Percentiles rank a stretch among this genome's conserved stretches.
Evolutionary conservation across 2,888 invertebrate genomes (phyloP).

Genomic region (Drosophila quinaria): DNA sequence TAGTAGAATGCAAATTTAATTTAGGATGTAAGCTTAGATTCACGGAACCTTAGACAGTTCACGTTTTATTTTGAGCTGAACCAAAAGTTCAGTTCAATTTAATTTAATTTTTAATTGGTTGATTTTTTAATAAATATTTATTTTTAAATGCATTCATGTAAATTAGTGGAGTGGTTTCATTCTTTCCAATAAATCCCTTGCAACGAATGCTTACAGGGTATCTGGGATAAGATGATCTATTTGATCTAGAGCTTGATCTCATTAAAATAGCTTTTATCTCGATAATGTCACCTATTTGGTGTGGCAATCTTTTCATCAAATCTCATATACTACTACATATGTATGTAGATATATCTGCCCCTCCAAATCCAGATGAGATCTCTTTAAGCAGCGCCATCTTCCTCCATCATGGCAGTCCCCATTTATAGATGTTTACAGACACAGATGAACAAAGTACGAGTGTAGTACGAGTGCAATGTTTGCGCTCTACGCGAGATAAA

Average conservation of each 20-base stretch:
- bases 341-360: conserved; percentile 3
- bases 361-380: conserved; percentile 20
- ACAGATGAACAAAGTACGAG: conserved; percentile 9
- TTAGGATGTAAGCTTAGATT: background rate
- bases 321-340: background rate
- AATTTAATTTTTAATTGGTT: background rate
- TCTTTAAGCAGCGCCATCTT: background rate
- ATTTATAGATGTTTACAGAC: conserved; percentile 18
- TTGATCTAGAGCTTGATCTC: conserved; percentile 1
- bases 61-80: background rate
- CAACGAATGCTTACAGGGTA: background rate
- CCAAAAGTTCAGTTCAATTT: background rate
- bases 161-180: background rate
- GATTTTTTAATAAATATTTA: no score
- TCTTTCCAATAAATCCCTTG: no score
- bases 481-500: conserved; percentile 32
- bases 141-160: background rate
- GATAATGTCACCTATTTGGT: conserved; percentile 32
- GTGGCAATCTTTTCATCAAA: conserved; percentile 53
- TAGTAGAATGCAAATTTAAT: no score
- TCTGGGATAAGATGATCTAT: background rate
- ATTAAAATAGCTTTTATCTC: conserved; percentile 31
- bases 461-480: conserved; percentile 3
- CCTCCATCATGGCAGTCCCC: conserved; percentile 10
- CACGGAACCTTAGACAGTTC: no score